Conservation (phyloP, 2,113 vertebrate genomes). For the Peucedramus taeniatus region DNA sequence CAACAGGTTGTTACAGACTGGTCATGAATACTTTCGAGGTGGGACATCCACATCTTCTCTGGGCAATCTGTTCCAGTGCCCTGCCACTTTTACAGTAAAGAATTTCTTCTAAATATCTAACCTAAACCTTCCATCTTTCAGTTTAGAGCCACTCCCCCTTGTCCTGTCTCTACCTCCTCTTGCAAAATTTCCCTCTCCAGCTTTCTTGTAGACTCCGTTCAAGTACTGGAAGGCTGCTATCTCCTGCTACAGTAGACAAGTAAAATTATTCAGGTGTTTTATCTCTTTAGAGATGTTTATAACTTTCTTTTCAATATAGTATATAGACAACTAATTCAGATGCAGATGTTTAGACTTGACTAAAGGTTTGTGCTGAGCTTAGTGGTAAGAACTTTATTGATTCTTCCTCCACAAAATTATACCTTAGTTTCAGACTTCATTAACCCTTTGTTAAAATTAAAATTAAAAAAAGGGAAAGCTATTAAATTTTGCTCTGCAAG, state of each 20-base stretch:
- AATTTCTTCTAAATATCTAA: background rate
- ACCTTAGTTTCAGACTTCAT: background rate
- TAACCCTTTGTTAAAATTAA: background rate
- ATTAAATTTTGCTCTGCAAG: background rate
- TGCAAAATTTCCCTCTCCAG: background rate
- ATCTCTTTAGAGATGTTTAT: background rate
- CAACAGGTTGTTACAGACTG: background rate
- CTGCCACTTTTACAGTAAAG: background rate
- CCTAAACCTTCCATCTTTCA: rapidly evolving
- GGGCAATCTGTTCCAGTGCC: background rate
- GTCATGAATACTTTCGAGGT: background rate
- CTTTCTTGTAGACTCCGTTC: background rate
- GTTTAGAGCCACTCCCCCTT: background rate
- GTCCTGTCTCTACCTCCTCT: background rate
- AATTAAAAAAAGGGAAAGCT: background rate
- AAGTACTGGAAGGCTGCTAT: background rate
- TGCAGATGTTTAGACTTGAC: background rate
- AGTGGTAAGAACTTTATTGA: background rate
- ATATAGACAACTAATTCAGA: background rate
- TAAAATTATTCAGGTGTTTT: background rate
- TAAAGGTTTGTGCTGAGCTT: background rate
- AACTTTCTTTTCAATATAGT: background rate
- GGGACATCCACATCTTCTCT: background rate
- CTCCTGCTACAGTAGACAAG: background rate
- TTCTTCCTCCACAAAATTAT: background rate